Evolutionary conservation across 2,888 invertebrate species (phyloP), one percentile per base, ranked within the genome.

Genomic region (Disparrhopalites patrizii): DNA sequence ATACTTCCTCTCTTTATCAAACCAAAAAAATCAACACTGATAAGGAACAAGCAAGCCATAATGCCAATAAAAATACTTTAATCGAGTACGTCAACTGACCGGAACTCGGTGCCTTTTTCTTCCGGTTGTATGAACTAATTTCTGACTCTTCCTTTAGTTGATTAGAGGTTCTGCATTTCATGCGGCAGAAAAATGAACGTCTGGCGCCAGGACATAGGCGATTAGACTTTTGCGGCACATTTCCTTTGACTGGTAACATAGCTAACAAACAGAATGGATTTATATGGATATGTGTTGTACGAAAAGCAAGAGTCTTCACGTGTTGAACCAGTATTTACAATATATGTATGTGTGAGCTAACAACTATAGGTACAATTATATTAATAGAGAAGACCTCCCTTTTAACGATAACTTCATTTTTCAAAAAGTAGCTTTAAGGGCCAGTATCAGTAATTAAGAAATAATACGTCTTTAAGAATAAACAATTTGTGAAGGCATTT

Each of bases 151-250:
- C 90, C 79, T 91, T 91, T 67, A 89, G 83, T 76, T 83, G 84
- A 31, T 70, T 72, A 18, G 82, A 78, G 8, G 82, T 79, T 79
- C 89, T 89, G 76, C 87, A 86, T 79, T 93, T 94, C 89, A 95
- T 94, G 68, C 94, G 86, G 78, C 94, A 96, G 80, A 93, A 93
- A 80, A 96, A 96, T 0, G 93, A 93, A 38, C 96, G 84, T 2
- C 94, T 82, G 0, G 93, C 91, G 4, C 96, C 96, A 0, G 93
- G 90, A 78, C 92, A 90, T 10, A 94, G 81, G 28, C 89, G 84
- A 0, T 90, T 87, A 7, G 86, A 85, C 33, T 87, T 87, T 71
- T 88, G 86, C 5, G 89, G 88, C 66, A 91, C 82, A 77, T 93
- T 93, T 1, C 91, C 86, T 80, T 91, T 92, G 52, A 94, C 89